Base-by-base conservation (phyloP, 2,888 invertebrate genomes). In the Stenoptilia bipunctidactyla region DNA sequence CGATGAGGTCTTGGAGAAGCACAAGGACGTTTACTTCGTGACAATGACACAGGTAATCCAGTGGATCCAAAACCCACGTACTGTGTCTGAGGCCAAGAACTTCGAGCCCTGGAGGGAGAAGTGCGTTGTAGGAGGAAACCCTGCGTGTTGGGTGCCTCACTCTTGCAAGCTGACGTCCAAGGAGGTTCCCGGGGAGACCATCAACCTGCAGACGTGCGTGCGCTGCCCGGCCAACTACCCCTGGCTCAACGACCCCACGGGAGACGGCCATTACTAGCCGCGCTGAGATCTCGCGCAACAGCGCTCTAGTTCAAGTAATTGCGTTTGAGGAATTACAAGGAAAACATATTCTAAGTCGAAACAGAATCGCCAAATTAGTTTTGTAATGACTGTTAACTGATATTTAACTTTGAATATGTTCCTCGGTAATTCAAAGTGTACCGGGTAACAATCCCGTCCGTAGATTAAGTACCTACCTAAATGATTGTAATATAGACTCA, bases 21-120 rank as follows among this genome's bases (percentile, higher is more conserved):
- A 94, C 84, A 93, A 92, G 51, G 96, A 96, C 64, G 96, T 96
- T 8, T 96, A 94, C 79, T 96, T 96, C 68, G 93, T 94, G 12
- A 96, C 96, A 44, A 96, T 95, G 95, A 96, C 96, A n/a, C 94
- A 94, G 71, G 95, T 95, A 5, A 95, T 96, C 54, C 96, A 96
- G 66, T 96, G 96, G 96, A 94, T 96, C 63, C 96, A 96, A 66
- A 94, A 94, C 67, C 96, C 96, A 36, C 87, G 92, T 45, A 94
- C 94, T 10, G 66, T 92, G 52, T 86, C 89, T 41, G 94, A 95
- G 70, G 91, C 92, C 38, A 94, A 94, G 87, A 94, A 91, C 86
- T 96, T 96, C 76, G 95, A 96, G 70, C 92, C 94, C 37, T 96
- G 96, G 95, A 92, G 92, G 88, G 96, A 96, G 77, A 94, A 93